Evolutionary conservation across 2,113 vertebrate genomes (phyloP).

Genomic region (Brachionichthys hirsutus): DNA sequence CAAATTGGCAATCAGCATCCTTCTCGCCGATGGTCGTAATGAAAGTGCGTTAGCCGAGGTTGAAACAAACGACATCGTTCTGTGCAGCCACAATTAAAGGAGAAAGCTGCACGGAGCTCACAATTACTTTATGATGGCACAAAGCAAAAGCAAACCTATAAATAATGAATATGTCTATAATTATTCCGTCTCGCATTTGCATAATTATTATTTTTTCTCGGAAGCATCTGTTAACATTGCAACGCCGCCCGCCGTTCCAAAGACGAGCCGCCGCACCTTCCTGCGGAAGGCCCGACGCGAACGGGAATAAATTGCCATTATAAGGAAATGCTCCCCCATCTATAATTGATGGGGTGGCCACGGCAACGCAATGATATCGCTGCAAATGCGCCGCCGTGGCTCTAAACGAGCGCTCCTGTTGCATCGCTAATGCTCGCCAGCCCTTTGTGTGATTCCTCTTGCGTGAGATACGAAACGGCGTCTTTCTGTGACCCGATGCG

Average conservation of each 20-base stretch:
- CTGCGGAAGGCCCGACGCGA: slow-evolving; percentile 54
- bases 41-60: slow-evolving; percentile 76
- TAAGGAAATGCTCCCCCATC: slow-evolving; percentile 66
- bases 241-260: slow-evolving; percentile 63
- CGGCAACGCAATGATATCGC: slow-evolving; percentile 59
- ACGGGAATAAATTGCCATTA: slow-evolving; percentile 64
- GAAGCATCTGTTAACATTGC: slow-evolving; percentile 76
- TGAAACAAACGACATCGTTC: slow-evolving; percentile 80
- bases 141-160: slow-evolving; percentile 77
- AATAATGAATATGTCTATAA: slow-evolving; percentile 81
- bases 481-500: too few species aligned
- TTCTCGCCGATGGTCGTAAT: slow-evolving; percentile 75
- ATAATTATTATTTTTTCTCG: slow-evolving; percentile 78
- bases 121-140: slow-evolving; percentile 77
- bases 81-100: slow-evolving; percentile 80
- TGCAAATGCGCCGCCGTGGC: slow-evolving; percentile 56
- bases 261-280: slow-evolving; percentile 57
- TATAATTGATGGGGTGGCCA: slow-evolving; percentile 71
- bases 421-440: slow-evolving; percentile 21
- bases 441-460: not conserved
- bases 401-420: slow-evolving; percentile 59
- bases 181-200: slow-evolving; percentile 80
- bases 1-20: slow-evolving; percentile 78
- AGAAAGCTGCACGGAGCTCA: slow-evolving; percentile 74
- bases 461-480: not conserved